Conservation (phyloP, 2,888 invertebrate species). For the Automeris io region DNA sequence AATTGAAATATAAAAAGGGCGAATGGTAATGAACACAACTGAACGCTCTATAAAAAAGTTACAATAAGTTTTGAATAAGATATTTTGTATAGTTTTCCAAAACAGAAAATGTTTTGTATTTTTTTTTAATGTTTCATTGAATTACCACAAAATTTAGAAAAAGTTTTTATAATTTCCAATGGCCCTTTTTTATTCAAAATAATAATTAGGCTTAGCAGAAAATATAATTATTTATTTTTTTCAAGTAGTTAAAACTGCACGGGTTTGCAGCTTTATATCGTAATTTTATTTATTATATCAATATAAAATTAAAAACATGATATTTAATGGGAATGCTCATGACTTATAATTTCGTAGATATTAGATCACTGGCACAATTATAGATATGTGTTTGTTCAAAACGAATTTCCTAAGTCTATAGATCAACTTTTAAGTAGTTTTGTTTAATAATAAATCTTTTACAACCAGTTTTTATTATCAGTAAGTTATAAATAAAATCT, state of each 20-base stretch:
- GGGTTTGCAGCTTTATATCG: constrained; percentile 29
- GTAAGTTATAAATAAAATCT: too few relatives aligned
- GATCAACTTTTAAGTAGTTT: too few relatives aligned
- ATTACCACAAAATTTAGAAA: neutral
- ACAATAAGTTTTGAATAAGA: neutral
- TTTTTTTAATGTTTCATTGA: neutral
- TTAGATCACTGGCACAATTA: constrained; percentile 7
- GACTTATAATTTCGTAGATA: neutral
- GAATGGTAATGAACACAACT: constrained; percentile 6
- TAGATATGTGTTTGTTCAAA: too few relatives aligned
- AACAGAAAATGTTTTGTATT: neutral
- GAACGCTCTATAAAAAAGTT: neutral
- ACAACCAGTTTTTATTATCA: too few relatives aligned
- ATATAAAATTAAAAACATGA: constrained; percentile 6
- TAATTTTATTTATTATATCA: constrained; percentile 19
- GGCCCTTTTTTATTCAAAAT: constrained; percentile 15
- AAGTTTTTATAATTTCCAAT: constrained; percentile 19
- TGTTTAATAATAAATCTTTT: too few relatives aligned
- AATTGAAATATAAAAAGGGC: constrained; percentile 8
- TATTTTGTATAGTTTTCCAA: neutral
- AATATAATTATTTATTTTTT: constrained; percentile 9
- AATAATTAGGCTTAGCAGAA: constrained; percentile 5
- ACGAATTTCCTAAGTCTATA: too few relatives aligned
- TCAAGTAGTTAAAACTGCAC: constrained; percentile 33
- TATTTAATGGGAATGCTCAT: constrained; percentile 11